phyloP scores from a whole-genome alignment of 2,113 vertebrate species.

The Dromaius novaehollandiae region DNA sequence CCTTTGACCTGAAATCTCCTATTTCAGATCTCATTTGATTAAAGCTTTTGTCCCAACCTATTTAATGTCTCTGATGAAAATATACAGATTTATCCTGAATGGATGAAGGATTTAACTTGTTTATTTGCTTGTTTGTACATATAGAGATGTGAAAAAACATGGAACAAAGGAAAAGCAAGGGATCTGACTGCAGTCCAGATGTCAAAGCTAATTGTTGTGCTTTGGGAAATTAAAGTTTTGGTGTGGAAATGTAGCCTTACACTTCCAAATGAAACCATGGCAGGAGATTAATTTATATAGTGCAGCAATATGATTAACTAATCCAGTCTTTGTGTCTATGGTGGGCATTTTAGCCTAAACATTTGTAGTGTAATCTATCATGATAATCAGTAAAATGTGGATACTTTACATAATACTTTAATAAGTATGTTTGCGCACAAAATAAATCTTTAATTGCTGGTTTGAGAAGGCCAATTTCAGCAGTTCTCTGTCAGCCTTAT shows the following conservation, averaged over 20 bases:
- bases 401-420: conserved; percentile 64
- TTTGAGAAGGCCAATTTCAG: conserved; percentile 3
- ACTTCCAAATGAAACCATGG: conserved; percentile 26
- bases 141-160: neutral
- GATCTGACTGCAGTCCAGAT: neutral
- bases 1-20: neutral
- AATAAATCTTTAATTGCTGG: conserved; percentile 52
- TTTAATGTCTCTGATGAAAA: neutral
- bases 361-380: conserved; percentile 49
- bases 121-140: neutral
- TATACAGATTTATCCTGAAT: neutral
- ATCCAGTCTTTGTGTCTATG: conserved; percentile 47
- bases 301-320: conserved; percentile 54
- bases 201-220: conserved; percentile 17
- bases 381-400: conserved; percentile 57
- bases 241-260: conserved; percentile 30
- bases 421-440: conserved; percentile 30
- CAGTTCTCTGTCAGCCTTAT: conserved; percentile 30
- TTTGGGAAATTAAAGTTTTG: conserved; percentile 5
- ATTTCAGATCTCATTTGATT: neutral
- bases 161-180: neutral
- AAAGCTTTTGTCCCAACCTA: neutral
- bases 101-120: neutral
- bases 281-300: conserved; percentile 18
- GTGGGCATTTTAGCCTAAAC: neutral